phyloP scores from a whole-genome alignment of 2,113 vertebrate species.

The Collichthys lucidus region DNA sequence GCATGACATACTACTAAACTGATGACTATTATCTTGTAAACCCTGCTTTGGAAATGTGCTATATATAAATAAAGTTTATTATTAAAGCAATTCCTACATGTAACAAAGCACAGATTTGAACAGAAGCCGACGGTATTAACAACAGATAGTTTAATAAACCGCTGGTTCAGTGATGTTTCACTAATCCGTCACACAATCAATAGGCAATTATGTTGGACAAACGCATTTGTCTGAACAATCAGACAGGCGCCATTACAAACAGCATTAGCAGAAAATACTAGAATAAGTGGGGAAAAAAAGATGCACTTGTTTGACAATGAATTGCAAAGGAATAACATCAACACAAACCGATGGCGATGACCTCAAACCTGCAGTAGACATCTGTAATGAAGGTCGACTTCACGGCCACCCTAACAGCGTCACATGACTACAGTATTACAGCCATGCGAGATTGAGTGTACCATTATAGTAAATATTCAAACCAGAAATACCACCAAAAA shows the following conservation, averaged over 20 bases:
- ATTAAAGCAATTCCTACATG: background rate
- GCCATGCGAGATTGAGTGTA: background rate
- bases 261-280: background rate
- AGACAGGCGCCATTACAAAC: background rate
- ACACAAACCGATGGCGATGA: too few species aligned
- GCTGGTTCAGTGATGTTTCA: background rate
- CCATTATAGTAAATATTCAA: background rate
- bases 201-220: constrained; percentile 36
- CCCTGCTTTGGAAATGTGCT: too few species aligned
- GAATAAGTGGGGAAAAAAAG: too few species aligned
- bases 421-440: too few species aligned
- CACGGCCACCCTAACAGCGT: too few species aligned
- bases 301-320: too few species aligned
- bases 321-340: too few species aligned
- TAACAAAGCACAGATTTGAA: background rate
- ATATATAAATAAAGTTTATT: too few species aligned
- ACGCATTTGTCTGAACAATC: background rate
- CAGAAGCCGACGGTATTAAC: background rate
- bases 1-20: background rate
- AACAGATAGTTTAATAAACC: constrained; percentile 11
- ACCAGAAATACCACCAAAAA: background rate
- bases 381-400: too few species aligned
- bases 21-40: background rate
- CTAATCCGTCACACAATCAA: constrained; percentile 33
- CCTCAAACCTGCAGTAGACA: too few species aligned